Evolutionary conservation across 2,113 vertebrate species (phyloP), one percentile per base, ranked within the genome.

Genomic region (Sorex fumeus): DNA sequence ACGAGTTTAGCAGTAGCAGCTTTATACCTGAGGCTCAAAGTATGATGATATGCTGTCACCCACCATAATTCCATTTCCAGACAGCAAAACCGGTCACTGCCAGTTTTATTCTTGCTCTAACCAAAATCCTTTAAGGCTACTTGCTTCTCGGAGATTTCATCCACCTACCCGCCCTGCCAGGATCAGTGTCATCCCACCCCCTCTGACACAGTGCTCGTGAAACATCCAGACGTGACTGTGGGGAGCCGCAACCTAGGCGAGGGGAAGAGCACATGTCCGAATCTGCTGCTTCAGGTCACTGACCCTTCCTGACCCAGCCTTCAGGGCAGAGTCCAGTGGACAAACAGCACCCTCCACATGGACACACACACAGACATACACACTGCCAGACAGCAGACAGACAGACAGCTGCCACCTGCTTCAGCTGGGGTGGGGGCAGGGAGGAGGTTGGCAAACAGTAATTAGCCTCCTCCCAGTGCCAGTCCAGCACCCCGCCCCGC

Each of bases 391-490:
- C 80, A 43, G 19, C 60, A 6, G 2, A 67, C 45, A 40, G 40
- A 40, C 53, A 60, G 57, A 21, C 57, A 60, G 57, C 57, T 78
- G 47, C 88, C 34, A 69, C n/a, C 78, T 91, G 74, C 60, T 89
- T n/a, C 77, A 87, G 32, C 40, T 66, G 70, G 50, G 71, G 16
- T 12, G 50, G 43, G n/a, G 69, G 69, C 66, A 86, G 90, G 36
- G 69, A 27, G 34, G 45, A 83, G 64, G 70, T 34, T 67, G 34
- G 74, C 93, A 94, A 93, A 93, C 34, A 93, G 87, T 94, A 96
- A 96, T 95, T 93, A 96, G 77, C n/a, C n/a, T 70, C 53, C 79
- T 96, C 74, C 80, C 77, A 92, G 87, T 91, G 72, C 84, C 84
- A 93, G 32, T 28, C 40, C 40, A 40, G 40, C 40, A 40, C 40